phyloP scores from a whole-genome alignment of 2,888 invertebrate genomes.

The Suillia variegata region DNA sequence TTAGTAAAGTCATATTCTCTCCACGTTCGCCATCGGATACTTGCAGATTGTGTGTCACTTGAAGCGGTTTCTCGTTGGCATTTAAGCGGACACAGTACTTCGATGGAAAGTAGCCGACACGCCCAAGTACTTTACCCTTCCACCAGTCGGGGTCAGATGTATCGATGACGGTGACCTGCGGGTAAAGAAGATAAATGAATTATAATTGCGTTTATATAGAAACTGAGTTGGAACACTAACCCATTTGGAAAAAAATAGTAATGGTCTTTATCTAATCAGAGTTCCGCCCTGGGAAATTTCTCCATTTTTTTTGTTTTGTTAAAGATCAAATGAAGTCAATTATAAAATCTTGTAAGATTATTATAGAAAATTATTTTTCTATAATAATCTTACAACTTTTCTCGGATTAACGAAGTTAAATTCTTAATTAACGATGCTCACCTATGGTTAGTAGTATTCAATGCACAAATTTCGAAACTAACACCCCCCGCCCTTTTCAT shows the following conservation, averaged over 20 bases:
- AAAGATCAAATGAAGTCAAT: no score
- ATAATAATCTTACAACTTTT: no score
- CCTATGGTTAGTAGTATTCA: no score
- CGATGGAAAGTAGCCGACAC: conserved; percentile 91
- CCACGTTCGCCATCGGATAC: conserved; percentile 79
- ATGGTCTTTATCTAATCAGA: neutral
- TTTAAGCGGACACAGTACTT: conserved; percentile 91
- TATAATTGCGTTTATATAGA: neutral
- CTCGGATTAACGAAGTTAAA: no score
- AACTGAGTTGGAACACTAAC: conserved; percentile 2
- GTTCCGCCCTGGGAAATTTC: neutral
- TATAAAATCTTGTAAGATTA: no score
- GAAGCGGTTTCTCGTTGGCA: conserved; percentile 87
- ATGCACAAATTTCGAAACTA: no score
- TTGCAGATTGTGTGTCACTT: conserved; percentile 87
- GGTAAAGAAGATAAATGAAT: conserved; percentile 1
- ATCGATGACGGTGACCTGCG: conserved; percentile 87
- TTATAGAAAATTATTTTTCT: no score
- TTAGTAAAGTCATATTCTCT: conserved; percentile 75
- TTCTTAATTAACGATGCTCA: no score
- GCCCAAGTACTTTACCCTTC: conserved; percentile 93
- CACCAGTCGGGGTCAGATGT: conserved; percentile 96
- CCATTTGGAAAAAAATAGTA: conserved; percentile 3
- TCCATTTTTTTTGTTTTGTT: no score
- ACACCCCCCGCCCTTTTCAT: no score